Evolutionary conservation across 2,888 invertebrate genomes (phyloP).

Genomic region (Diogma glabrata): DNA sequence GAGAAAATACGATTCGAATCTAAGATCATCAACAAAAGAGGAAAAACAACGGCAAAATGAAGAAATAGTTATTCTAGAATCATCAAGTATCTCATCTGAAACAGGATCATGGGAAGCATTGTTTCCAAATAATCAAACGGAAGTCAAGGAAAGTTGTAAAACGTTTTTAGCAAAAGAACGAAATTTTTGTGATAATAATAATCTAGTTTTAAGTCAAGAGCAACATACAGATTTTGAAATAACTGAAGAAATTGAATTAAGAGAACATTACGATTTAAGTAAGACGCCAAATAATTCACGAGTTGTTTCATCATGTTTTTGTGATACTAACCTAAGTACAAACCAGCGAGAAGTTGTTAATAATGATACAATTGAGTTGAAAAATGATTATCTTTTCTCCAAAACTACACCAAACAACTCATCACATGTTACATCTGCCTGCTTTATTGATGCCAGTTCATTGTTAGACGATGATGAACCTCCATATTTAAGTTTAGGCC

Average conservation of each 20-base stretch:
- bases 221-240: too few species aligned
- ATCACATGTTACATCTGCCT: slow-evolving; percentile 36
- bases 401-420: neutral
- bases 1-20: slow-evolving; percentile 2
- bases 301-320: neutral
- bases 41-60: slow-evolving; percentile 51
- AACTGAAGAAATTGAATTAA: too few species aligned
- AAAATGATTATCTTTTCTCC: neutral
- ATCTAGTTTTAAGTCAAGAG: too few species aligned
- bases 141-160: slow-evolving; percentile 38
- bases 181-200: slow-evolving; percentile 21
- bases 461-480: slow-evolving; percentile 56
- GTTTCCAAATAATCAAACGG: slow-evolving; percentile 36
- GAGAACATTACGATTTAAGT: too few species aligned
- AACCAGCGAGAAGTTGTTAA: too few species aligned
- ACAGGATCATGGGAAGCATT: slow-evolving; percentile 54
- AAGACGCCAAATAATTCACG: slow-evolving; percentile 1
- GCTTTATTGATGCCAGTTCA: slow-evolving; percentile 68
- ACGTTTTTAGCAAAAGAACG: slow-evolving; percentile 38
- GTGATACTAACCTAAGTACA: neutral
- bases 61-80: slow-evolving; percentile 46
- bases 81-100: slow-evolving; percentile 51
- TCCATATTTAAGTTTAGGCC: slow-evolving; percentile 24
- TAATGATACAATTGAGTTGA: neutral
- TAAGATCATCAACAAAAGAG: slow-evolving; percentile 35